These are phyloP conservation scores for Strix aluco DNA, from an alignment of 2,113 vertebrate genomes.

Conservation along the genomic window DNA sequence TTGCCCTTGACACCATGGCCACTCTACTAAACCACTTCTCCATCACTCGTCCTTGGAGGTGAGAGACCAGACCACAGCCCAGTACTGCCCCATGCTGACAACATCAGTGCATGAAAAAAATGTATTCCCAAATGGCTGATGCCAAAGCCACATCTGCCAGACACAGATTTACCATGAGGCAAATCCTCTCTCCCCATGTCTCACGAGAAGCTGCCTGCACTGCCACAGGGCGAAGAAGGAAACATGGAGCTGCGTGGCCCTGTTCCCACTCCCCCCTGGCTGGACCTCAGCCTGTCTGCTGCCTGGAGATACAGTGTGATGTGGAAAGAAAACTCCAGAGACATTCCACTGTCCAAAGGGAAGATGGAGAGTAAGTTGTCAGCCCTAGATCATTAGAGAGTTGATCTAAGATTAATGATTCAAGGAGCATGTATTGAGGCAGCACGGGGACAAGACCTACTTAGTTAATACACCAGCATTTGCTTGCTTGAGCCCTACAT, in stretches of 20 bases:
- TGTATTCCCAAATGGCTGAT: background rate
- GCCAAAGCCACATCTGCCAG: background rate
- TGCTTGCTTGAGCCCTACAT: background rate
- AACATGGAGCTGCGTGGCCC: background rate
- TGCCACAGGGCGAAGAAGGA: rapidly evolving
- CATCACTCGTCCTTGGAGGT: background rate
- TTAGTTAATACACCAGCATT: background rate
- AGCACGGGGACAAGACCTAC: background rate
- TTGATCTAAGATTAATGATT: background rate
- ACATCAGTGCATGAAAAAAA: background rate
- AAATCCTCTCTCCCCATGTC: background rate
- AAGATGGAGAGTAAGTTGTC: background rate
- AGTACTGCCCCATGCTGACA: background rate
- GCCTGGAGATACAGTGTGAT: background rate
- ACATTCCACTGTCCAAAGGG: background rate
- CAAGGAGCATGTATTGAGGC: background rate
- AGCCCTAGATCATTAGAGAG: background rate
- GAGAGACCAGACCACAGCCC: background rate
- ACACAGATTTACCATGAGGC: background rate
- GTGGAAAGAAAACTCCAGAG: background rate
- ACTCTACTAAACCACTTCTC: background rate
- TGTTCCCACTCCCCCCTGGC: rapidly evolving
- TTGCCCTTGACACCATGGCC: rapidly evolving
- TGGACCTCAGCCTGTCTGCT: background rate
- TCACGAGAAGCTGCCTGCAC: background rate